phyloP scores from a whole-genome alignment of 2,113 vertebrate species.

The Marmota monax region DNA sequence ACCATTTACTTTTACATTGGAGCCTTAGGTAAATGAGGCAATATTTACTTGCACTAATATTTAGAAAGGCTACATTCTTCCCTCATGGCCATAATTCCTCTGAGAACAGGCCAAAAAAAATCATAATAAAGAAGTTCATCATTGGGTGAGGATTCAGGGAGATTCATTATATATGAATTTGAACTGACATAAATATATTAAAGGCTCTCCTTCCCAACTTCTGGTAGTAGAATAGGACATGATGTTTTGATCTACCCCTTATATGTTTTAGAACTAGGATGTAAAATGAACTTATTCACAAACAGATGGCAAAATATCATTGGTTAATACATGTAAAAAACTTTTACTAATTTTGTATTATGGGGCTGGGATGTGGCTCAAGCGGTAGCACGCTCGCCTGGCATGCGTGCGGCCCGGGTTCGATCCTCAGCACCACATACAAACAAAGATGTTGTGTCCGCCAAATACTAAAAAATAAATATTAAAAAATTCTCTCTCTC shows the following conservation, averaged over 20 bases:
- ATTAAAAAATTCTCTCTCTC: no score
- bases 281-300: constrained; percentile 44
- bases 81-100: not conserved
- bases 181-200: not conserved
- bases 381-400: no score
- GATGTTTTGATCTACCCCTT: not conserved
- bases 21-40: not conserved
- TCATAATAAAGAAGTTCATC: not conserved
- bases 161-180: not conserved
- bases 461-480: no score
- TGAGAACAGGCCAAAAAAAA: not conserved
- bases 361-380: no score
- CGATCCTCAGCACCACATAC: no score
- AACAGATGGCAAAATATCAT: constrained; percentile 16
- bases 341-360: not conserved
- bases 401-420: no score
- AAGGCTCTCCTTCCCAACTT: not conserved
- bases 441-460: no score
- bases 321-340: not conserved
- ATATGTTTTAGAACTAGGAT: not conserved
- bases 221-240: not conserved
- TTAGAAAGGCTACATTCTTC: not conserved
- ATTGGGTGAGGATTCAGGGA: not conserved
- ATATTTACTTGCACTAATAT: not conserved
- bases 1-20: constrained; percentile 16